Base-by-base conservation (phyloP, 2,113 vertebrate species). In the Myotis lucifugus region DNA sequence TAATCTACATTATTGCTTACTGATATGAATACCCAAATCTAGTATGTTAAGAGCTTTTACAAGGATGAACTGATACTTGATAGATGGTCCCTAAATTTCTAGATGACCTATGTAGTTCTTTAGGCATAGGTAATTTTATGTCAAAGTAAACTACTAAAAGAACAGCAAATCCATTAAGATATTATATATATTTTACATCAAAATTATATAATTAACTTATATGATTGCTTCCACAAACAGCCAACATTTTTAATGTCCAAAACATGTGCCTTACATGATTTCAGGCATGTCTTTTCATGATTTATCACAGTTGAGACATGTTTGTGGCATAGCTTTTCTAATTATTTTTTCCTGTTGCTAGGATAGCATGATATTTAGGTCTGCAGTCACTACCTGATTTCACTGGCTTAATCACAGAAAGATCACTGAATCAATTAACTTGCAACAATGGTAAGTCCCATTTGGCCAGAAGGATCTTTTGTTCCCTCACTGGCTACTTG, bases 21-120 rank as follows among this genome's bases (percentile, higher is more conserved):
- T 73, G 37, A 95, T 73, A 6, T 27, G 14, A 42, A 72, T 85
- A 42, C 5, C 3, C 23, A 94, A 86, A 83, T 67, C 4, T 69
- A 85, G 21, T 11, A 82, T 40, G 79, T 93, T 84, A 90, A 84
- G 13, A 88, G 10, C 2, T 92, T 95, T 94, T 8, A 85, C 74
- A 93, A 81, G 40, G 46, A 77, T 88, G 29, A 69, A 42, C 5
- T 23, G 37, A 46, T 21, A 83, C 12, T 34, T 89, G 69, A 64
- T 19, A 79, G 2, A 17, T 84, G 50, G 3, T 81, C 61, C 40
- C 42, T 90, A 93, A 72, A 81, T 67, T 69, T 93, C 25, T 87
- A 40, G 15, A 56, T 93, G 15, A 81, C 9, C 8, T 56, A 9
- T 67, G 1, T 56, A 4, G 29, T 46, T 56, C 17, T 77, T 37